phyloP scores from a whole-genome alignment of 2,113 vertebrate genomes.

The Geothlypis trichas region DNA sequence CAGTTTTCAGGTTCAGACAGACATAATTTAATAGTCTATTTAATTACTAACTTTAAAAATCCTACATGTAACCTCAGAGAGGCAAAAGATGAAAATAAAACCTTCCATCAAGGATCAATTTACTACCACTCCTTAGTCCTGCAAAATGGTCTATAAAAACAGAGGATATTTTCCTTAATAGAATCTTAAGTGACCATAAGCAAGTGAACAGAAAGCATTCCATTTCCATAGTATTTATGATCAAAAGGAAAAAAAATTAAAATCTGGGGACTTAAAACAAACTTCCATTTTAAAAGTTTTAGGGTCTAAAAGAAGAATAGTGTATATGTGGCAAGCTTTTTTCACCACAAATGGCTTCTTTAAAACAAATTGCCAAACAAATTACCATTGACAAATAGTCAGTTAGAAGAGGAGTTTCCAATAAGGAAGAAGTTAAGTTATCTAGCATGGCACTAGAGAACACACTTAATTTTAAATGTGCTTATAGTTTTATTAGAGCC shows the following conservation, averaged over 20 bases:
- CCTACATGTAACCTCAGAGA: neutral
- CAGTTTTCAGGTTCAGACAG: neutral
- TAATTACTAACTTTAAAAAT: neutral
- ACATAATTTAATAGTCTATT: neutral
- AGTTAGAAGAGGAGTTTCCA: neutral
- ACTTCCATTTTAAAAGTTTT: neutral
- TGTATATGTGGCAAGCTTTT: neutral
- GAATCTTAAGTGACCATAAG: slow-evolving; percentile 15
- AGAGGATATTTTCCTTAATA: neutral
- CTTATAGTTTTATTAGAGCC: neutral
- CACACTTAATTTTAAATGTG: neutral
- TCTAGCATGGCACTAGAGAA: neutral
- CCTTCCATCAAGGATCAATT: neutral
- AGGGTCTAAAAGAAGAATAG: neutral
- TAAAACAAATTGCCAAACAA: neutral
- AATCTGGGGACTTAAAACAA: neutral
- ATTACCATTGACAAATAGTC: neutral
- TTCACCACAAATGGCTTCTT: neutral
- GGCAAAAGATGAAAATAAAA: neutral
- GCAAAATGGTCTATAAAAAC: neutral
- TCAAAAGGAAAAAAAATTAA: neutral
- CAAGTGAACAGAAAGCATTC: neutral
- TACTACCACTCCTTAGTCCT: neutral
- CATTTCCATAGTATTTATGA: neutral
- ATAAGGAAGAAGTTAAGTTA: slow-evolving; percentile 5